Evolutionary conservation across 2,113 vertebrate genomes (phyloP).

Genomic region (Damaliscus lunatus): DNA sequence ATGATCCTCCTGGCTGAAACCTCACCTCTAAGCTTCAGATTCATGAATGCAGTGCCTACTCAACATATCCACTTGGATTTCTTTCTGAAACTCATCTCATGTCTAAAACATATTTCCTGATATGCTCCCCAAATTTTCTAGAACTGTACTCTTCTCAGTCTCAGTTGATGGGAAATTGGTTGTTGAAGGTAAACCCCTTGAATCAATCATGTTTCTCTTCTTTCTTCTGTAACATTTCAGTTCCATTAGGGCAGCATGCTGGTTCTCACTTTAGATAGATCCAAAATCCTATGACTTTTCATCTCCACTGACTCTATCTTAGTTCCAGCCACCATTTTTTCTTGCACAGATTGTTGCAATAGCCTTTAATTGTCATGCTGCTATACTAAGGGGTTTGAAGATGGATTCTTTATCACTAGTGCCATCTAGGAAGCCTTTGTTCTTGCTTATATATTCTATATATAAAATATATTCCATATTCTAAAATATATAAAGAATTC

Average conservation of each 20-base stretch:
- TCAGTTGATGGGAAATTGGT: background rate
- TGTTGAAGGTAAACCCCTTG: background rate
- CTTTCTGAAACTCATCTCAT: background rate
- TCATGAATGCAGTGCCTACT: no score
- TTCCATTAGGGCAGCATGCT: background rate
- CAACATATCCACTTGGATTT: background rate
- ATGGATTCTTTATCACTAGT: background rate
- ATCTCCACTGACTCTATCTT: background rate
- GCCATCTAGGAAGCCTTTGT: background rate
- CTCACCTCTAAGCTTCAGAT: background rate
- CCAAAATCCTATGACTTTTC: background rate
- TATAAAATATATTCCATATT: background rate
- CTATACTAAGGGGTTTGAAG: background rate
- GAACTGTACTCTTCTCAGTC: background rate
- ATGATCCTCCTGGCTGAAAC: background rate
- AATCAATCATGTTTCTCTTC: background rate
- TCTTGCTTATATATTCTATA: no score
- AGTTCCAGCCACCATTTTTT: background rate
- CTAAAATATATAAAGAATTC: background rate
- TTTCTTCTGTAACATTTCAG: background rate
- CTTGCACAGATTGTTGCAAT: background rate
- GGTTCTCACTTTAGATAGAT: background rate
- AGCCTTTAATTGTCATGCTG: background rate
- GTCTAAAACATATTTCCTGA: background rate
- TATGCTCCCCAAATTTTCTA: background rate